These are phyloP conservation scores for Ceratosolen solmsi DNA, from an alignment of 1,140 invertebrate genomes.

Conservation along the genomic window DNA sequence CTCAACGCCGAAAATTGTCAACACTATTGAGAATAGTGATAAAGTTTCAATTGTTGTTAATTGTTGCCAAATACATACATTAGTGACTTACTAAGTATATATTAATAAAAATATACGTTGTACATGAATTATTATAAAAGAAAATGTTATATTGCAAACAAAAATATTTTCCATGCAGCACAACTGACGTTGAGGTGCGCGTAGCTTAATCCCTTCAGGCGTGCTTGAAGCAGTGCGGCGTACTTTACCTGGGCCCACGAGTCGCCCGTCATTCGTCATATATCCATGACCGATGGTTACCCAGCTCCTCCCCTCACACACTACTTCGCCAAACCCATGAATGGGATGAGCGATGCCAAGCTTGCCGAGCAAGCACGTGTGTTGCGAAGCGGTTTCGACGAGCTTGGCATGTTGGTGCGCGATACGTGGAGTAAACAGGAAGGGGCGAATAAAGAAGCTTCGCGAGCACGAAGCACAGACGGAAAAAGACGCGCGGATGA, in stretches of 20 bases:
- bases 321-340: too few species aligned
- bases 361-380: not conserved
- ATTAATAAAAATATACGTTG: constrained; percentile 50
- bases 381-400: too few species aligned
- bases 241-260: too few species aligned
- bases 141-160: constrained; percentile 47
- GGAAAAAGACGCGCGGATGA: not conserved
- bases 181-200: constrained; percentile 35
- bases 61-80: constrained; percentile 71
- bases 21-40: constrained; percentile 51
- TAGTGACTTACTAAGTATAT: constrained; percentile 56
- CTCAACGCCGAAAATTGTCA: constrained; percentile 29
- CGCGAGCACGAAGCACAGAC: not conserved
- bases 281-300: too few species aligned
- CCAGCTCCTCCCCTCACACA: too few species aligned
- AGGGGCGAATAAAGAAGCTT: not conserved
- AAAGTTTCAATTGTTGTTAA: constrained; percentile 70
- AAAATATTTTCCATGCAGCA: constrained; percentile 46
- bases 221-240: too few species aligned
- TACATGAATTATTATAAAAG: constrained; percentile 42
- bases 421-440: not conserved
- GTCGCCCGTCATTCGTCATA: too few species aligned
- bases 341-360: not conserved
- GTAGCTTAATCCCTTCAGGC: too few species aligned
- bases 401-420: not conserved